Percentiles rank a stretch among this genome's conserved stretches.
These are phyloP conservation scores for Lutraria rhynchaena DNA, from an alignment of 1,140 invertebrate species.

Conservation along the genomic window DNA sequence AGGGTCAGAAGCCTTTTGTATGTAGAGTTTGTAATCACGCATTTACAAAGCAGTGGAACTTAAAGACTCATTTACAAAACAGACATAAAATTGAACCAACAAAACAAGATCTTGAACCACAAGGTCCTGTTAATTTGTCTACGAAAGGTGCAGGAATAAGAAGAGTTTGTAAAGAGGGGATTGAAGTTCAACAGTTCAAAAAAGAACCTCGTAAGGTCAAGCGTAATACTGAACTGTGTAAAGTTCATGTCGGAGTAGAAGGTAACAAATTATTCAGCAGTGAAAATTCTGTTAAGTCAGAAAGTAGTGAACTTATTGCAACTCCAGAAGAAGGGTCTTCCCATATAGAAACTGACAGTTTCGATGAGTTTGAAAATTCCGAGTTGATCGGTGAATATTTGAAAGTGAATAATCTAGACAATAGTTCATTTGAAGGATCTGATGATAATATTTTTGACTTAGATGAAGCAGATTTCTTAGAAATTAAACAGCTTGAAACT, in stretches of 20 bases:
- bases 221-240: neutral
- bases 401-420: conserved; percentile 42
- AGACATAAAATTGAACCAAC: conserved; percentile 56
- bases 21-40: conserved; percentile 58
- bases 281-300: neutral
- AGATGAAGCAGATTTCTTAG: conserved; percentile 53
- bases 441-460: conserved; percentile 55
- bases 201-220: neutral
- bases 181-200: neutral
- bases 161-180: conserved; percentile 12
- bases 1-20: conserved; percentile 56
- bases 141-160: conserved; percentile 20
- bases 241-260: neutral
- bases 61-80: conserved; percentile 59
- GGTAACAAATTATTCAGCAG: neutral
- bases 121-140: conserved; percentile 26
- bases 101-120: conserved; percentile 50
- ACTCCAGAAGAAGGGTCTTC: neutral
- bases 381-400: conserved; percentile 49
- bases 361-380: conserved; percentile 21
- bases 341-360: conserved; percentile 9
- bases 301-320: neutral
- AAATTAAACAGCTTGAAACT: conserved; percentile 47
- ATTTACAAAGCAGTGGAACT: conserved; percentile 58
- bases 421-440: conserved; percentile 45